These are phyloP conservation scores for Bothrops jararaca DNA, from an alignment of 2,113 vertebrate species.

Conservation along the genomic window DNA sequence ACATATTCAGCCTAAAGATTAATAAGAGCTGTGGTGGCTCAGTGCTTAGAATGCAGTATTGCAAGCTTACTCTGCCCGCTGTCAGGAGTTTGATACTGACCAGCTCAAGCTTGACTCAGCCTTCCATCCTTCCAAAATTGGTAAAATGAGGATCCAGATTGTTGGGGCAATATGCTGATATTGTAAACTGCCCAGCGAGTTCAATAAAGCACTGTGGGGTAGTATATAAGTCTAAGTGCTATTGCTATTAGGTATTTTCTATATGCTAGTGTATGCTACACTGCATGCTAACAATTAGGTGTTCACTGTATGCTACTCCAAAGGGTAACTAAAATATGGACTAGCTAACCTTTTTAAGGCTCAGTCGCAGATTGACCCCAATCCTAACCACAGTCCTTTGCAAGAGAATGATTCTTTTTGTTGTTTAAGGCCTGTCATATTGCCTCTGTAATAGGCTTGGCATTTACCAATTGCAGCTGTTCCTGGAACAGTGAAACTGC, in stretches of 20 bases:
- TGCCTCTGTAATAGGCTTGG: slow-evolving; percentile 28
- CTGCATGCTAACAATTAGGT: not conserved
- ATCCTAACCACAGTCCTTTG: slow-evolving; percentile 16
- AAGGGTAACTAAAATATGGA: slow-evolving; percentile 3
- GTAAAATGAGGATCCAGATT: not conserved
- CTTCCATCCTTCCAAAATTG: not conserved
- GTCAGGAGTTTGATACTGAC: not conserved
- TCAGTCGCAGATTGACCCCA: slow-evolving; percentile 19
- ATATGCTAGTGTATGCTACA: not conserved
- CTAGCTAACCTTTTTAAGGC: slow-evolving; percentile 45
- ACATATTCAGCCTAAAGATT: not conserved
- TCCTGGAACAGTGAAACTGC: slow-evolving; percentile 40
- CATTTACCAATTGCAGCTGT: slow-evolving; percentile 49
- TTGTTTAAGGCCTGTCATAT: slow-evolving; percentile 47
- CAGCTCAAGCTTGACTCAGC: not conserved
- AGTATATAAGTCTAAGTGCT: not conserved
- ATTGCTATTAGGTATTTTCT: not conserved
- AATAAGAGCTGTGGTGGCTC: not conserved
- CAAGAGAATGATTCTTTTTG: slow-evolving; percentile 45
- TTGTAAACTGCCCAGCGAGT: not conserved
- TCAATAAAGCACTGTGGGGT: not conserved
- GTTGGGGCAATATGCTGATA: not conserved
- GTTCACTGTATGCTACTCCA: not conserved
- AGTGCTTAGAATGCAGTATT: not conserved
- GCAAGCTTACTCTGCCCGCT: not conserved